phyloP scores from a whole-genome alignment of 2,797 vertebrate genomes.

The Sebastes elongatus region DNA sequence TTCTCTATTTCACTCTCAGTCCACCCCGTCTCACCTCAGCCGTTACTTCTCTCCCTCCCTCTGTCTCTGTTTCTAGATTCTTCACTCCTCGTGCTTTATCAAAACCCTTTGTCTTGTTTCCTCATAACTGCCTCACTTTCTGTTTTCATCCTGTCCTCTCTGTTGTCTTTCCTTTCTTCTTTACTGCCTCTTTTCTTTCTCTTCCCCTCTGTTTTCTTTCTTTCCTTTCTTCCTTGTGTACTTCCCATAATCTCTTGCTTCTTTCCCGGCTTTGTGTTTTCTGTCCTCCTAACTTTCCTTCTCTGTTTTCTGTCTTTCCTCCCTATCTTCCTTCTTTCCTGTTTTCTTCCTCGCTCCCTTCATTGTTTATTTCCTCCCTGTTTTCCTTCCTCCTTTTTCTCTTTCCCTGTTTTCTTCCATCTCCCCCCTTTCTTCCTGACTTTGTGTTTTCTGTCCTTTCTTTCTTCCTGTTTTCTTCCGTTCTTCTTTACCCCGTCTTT shows the following conservation, averaged over 20 bases:
- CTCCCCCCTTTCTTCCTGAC: background rate
- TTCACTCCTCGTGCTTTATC: background rate
- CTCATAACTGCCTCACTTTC: background rate
- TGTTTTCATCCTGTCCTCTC: background rate
- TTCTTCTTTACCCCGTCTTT: background rate
- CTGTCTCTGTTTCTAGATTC: background rate
- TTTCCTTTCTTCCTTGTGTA: background rate
- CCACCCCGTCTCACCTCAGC: slow-evolving; percentile 13
- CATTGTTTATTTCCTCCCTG: background rate
- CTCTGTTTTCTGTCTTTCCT: background rate
- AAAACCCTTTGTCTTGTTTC: background rate
- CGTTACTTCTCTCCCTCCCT: slow-evolving; percentile 1
- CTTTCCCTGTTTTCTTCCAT: background rate
- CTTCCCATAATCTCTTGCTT: background rate
- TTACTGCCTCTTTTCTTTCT: background rate
- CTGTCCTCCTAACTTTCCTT: background rate
- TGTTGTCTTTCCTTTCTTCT: background rate
- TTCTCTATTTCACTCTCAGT: background rate
- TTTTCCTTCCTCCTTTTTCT: background rate
- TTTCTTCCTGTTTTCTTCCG: background rate
- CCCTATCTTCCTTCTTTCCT: background rate
- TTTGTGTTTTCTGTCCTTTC: background rate
- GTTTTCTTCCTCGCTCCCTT: background rate
- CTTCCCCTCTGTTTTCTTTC: background rate
- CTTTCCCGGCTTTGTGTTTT: background rate